Base-by-base conservation (phyloP, 2,888 invertebrate genomes). In the Timema cristinae region DNA sequence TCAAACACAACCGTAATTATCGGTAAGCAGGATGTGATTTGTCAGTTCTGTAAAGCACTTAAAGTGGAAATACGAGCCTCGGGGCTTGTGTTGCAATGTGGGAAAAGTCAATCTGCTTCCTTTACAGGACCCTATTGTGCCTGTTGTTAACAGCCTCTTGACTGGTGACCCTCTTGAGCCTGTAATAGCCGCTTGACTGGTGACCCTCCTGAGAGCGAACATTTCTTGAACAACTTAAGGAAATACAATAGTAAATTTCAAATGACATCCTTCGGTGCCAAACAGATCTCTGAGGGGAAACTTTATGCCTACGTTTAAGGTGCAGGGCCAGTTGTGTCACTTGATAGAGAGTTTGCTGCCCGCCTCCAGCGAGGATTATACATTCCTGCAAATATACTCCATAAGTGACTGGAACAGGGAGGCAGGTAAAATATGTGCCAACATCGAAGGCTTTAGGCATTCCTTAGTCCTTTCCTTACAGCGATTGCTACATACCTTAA, bases 221-320 rank as follows among this genome's bases (percentile, higher is more conserved):
- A 32, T 32, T 32, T 32, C 32, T 32, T 32, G 32, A 32, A 32
- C 32, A 32, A 32, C 32, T 32, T 32, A 32, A 32, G 32, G 32
- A 32, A 32, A 32, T 32, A 32, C 32, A 32, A 9, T 71, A 73
- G 1, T 70, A 78, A 66, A 77, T 76, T 77, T 48, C 75, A 74
- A 56, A 76, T 77, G 76, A 78, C 77, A 11, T 75, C 77, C 66
- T 77, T 77, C 73, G 76, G 73, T 50, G 74, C 73, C 61, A 74
- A 79, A 54, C 59, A 71, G 47, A 66, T 69, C 15, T 13, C 47
- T 56, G 69, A 72, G 59, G 67, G 70, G 66, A 10, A 67, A 67
- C 69, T 71, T 71, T 52, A 71, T 49, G 16, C 71, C 71, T 11
- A 70, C 51, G 5, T 76, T 74, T 67, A 74, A 73, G 74, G 69